Conservation (phyloP, 2,888 invertebrate genomes). For the Drosophila melanosoma region DNA sequence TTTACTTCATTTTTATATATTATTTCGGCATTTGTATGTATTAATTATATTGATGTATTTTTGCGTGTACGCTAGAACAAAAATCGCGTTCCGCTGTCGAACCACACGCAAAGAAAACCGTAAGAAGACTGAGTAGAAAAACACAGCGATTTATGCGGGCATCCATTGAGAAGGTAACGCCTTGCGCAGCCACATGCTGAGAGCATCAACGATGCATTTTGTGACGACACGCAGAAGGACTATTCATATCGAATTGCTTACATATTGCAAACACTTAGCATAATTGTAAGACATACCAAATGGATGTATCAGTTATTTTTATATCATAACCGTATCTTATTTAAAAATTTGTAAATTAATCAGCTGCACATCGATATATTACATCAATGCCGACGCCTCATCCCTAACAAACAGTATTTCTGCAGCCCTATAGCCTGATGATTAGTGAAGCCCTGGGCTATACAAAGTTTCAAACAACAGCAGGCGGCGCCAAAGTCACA, state of each 20-base stretch:
- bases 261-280: not conserved
- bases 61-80: constrained; percentile 39
- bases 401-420: not conserved
- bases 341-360: not conserved
- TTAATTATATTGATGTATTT: constrained; percentile 25
- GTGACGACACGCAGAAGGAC: constrained; percentile 17
- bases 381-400: not conserved
- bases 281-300: not conserved
- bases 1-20: constrained; percentile 46
- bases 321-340: not conserved
- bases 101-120: constrained; percentile 54
- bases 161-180: constrained; percentile 25
- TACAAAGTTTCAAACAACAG: constrained; percentile 15
- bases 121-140: constrained; percentile 53
- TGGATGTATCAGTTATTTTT: not conserved
- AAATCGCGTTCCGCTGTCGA: constrained; percentile 8
- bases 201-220: constrained; percentile 4
- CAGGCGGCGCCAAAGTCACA: constrained; percentile 46
- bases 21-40: constrained; percentile 36
- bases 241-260: no score
- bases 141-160: constrained; percentile 30
- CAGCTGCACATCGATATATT: constrained; percentile 9
- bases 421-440: constrained; percentile 21
- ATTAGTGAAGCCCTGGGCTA: constrained; percentile 20
- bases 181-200: constrained; percentile 15